Percentiles rank a stretch among this genome's conserved stretches.
Conservation (phyloP, 37 sponge, comb jelly and placozoan species). For the Trichoplax adhaerens region DNA sequence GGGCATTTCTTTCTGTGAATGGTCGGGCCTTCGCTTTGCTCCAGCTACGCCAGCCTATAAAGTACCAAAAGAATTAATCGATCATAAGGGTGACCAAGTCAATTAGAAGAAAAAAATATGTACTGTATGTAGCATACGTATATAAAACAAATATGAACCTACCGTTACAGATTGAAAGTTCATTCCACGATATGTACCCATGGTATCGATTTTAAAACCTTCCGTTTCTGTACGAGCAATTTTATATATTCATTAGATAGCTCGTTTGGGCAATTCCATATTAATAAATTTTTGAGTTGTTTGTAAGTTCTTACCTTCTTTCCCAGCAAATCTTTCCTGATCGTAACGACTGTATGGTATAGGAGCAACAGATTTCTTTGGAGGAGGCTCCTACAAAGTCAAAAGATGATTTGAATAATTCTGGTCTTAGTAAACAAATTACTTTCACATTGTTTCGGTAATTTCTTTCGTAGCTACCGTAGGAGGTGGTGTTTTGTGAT, state of each 20-base stretch:
- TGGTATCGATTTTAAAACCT: constrained; percentile 74
- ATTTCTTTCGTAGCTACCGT: too few species aligned
- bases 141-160: neutral
- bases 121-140: neutral
- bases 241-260: neutral
- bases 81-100: too few species aligned
- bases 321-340: constrained; percentile 70
- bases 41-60: too few species aligned
- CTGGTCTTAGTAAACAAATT: too few species aligned
- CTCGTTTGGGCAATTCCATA: neutral
- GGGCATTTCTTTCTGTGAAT: too few species aligned
- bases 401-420: too few species aligned
- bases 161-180: constrained; percentile 49
- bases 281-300: neutral
- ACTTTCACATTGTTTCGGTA: too few species aligned
- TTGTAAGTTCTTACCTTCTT: constrained; percentile 26
- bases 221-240: constrained; percentile 35
- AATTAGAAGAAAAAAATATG: neutral
- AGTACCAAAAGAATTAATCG: too few species aligned
- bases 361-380: neutral
- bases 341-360: constrained; percentile 65
- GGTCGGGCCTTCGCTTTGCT: too few species aligned
- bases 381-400: too few species aligned
- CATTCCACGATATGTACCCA: constrained; percentile 55
- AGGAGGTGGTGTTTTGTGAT: too few species aligned